Percentiles rank a stretch among this genome's conserved stretches.
These are phyloP conservation scores for Halesus radiatus DNA, from an alignment of 1,140 invertebrate species.

Conservation along the genomic window DNA sequence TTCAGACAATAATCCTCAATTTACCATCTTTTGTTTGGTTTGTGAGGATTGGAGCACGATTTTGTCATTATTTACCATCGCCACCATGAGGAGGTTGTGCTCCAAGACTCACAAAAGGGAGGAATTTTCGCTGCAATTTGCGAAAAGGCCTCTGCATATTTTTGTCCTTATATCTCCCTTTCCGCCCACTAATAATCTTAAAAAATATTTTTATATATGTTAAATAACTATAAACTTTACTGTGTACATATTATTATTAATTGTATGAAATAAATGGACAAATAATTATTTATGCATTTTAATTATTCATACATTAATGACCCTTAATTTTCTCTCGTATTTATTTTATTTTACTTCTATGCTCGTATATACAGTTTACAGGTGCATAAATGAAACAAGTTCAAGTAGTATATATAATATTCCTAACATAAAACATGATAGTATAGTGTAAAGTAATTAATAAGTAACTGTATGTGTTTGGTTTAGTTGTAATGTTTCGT, in stretches of 20 bases:
- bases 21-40: constrained; percentile 23
- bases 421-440: too few relatives aligned
- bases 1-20: constrained; percentile 39
- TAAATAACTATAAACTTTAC: constrained; percentile 55
- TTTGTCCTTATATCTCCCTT: constrained; percentile 30
- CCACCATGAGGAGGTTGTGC: constrained; percentile 27
- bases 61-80: constrained; percentile 41
- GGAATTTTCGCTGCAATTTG: not conserved
- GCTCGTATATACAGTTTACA: too few relatives aligned
- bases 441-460: too few relatives aligned
- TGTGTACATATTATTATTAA: constrained; percentile 58
- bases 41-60: not conserved
- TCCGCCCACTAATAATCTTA: constrained; percentile 49
- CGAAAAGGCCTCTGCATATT: not conserved
- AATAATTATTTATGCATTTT: constrained; percentile 29
- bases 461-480: too few relatives aligned
- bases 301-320: not conserved
- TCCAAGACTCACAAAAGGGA: not conserved
- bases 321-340: too few relatives aligned
- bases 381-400: too few relatives aligned
- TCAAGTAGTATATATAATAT: too few relatives aligned
- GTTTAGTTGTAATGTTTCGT: too few relatives aligned
- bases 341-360: too few relatives aligned
- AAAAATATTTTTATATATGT: constrained; percentile 59
- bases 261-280: constrained; percentile 55